Evolutionary conservation across 2,888 invertebrate species (phyloP).

Genomic region (Tenthredo scrophulariae): DNA sequence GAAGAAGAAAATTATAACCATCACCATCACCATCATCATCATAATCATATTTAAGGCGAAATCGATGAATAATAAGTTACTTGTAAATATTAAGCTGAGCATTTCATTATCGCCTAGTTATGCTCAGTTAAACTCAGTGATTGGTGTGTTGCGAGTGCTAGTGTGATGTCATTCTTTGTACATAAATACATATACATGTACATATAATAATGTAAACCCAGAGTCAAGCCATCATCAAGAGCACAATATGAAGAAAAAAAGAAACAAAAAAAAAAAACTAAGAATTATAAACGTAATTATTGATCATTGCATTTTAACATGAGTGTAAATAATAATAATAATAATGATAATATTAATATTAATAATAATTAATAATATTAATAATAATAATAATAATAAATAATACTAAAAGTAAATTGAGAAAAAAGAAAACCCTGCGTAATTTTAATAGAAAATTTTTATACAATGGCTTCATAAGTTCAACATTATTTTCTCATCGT

Average conservation of each 20-base stretch:
- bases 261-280: constrained; percentile 47
- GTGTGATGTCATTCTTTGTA: constrained; percentile 77
- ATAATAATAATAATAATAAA: constrained; percentile 5
- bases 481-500: constrained; percentile 59
- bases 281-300: constrained; percentile 65
- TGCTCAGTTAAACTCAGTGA: constrained; percentile 67
- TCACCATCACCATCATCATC: constrained; percentile 61
- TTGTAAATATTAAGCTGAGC: constrained; percentile 76
- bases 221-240: constrained; percentile 75
- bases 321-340: constrained; percentile 69
- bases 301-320: constrained; percentile 73
- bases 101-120: constrained; percentile 70
- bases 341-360: constrained; percentile 25
- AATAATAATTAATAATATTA: background rate
- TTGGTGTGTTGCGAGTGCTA: constrained; percentile 73
- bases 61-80: constrained; percentile 66
- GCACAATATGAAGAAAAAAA: constrained; percentile 62
- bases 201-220: constrained; percentile 72
- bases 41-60: constrained; percentile 54
- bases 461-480: constrained; percentile 66
- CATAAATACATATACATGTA: constrained; percentile 78
- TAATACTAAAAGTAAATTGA: background rate
- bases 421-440: constrained; percentile 57
- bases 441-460: constrained; percentile 70
- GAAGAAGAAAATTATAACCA: constrained; percentile 67